These are phyloP conservation scores for Monoplex corrugatus DNA, from an alignment of 2,888 invertebrate species.

Conservation along the genomic window DNA sequence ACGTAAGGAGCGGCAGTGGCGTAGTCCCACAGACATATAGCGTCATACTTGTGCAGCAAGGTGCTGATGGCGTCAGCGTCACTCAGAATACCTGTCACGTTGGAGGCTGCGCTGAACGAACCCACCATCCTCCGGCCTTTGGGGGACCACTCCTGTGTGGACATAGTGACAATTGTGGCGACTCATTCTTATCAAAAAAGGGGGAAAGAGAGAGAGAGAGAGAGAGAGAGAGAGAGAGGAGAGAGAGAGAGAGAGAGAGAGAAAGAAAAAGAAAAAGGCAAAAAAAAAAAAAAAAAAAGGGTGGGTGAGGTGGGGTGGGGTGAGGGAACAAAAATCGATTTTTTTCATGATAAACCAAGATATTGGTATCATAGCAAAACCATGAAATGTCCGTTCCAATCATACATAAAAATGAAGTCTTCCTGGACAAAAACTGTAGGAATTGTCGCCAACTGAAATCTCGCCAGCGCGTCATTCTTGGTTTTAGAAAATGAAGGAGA, in stretches of 20 bases:
- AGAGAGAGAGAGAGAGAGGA: background rate
- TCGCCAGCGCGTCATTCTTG: too few species aligned
- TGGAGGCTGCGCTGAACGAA: conserved; percentile 92
- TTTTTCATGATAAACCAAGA: too few species aligned
- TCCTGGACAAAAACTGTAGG: too few species aligned
- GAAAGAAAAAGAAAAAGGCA: too few species aligned
- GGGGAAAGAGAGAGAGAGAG: background rate
- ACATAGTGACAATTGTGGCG: background rate
- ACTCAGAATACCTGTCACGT: conserved; percentile 92
- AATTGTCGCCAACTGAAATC: too few species aligned
- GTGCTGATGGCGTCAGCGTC: conserved; percentile 92
- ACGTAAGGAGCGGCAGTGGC: conserved; percentile 91
- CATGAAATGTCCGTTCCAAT: too few species aligned
- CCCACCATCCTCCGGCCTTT: conserved; percentile 88
- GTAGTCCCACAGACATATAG: conserved; percentile 94
- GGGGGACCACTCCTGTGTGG: background rate
- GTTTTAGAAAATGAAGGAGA: too few species aligned
- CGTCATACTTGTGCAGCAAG: conserved; percentile 91
- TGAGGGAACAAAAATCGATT: too few species aligned
- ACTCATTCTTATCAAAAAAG: background rate
- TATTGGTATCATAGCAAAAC: too few species aligned
- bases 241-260: background rate
- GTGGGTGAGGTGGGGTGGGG: too few species aligned
- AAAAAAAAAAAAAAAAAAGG: too few species aligned
- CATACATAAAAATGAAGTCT: too few species aligned